Base-by-base conservation (phyloP, 35 echinoderm and acorn worm genomes). In the Anneissia japonica region DNA sequence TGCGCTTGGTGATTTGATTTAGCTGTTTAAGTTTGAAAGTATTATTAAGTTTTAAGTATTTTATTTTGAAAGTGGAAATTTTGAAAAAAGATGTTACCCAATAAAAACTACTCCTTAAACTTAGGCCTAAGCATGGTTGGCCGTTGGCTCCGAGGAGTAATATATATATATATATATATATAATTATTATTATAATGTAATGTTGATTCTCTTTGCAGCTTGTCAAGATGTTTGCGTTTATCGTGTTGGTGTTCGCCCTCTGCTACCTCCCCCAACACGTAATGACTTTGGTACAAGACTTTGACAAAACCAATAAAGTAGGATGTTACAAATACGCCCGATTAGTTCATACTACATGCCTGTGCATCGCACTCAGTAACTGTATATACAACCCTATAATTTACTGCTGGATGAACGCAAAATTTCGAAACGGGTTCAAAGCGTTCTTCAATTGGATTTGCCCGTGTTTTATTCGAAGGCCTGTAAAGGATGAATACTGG, bases 391-490 rank as follows among this genome's bases (percentile, higher is more conserved):
- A 94, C 76, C 96, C 96, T 0, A 91, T 99, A 33, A 89, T 99
- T 2, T 99, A 99, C 84, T 99, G 96, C 56, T 99, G 92, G 89
- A 99, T 99, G 96, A 99, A 99, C 79, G 79, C 90, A n/a, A 99
- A 99, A 72, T 99, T 99, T 85, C 85, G 96, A 1, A 99, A 99
- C 78, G 96, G 96, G 11, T 99, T 99, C 76, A 90, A 86, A 33
- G 80, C 76, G n/a, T 92, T 94, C 38, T 99, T 99, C 75, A 89
- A 92, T 0, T 23, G 51, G 51, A 64, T 64, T 1, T 64, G 51
- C 19, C 26, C 1, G 19, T 64, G 51, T 26, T 99, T 94, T 80
- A 79, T 94, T 12, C 92, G 89, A 3, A 88, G 96, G 0, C 51
- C 94, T 17, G 79, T 38, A 7, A 93, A 87, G 39, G 78, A 97